A percentile compares a stretch with the other conserved stretches of the same genome.
Evolutionary conservation across 2,888 invertebrate genomes (phyloP).

Genomic region (Sicus ferrugineus): DNA sequence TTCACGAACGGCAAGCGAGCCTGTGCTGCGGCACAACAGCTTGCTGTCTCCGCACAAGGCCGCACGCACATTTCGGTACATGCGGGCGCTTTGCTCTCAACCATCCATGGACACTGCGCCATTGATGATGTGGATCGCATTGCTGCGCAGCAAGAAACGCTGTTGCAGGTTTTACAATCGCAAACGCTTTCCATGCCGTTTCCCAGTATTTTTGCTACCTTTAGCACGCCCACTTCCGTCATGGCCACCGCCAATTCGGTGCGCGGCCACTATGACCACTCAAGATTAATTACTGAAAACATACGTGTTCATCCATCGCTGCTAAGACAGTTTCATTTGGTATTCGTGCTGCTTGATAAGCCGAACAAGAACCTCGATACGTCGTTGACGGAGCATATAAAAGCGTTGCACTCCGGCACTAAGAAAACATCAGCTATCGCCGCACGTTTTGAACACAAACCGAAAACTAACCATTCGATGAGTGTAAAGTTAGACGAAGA

Average conservation of each 20-base stretch:
- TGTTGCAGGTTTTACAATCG: conserved; percentile 95
- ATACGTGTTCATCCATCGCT: conserved; percentile 85
- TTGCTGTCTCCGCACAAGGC: conserved; percentile 75
- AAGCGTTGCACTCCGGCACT: conserved; percentile 74
- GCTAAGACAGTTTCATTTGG: conserved; percentile 90
- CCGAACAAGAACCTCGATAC: conserved; percentile 71
- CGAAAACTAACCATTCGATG: conserved; percentile 60
- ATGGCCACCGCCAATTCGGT: conserved; percentile 93
- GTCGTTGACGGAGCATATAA: conserved; percentile 71
- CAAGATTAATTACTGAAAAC: conserved; percentile 89
- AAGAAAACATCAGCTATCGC: conserved; percentile 52
- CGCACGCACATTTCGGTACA: conserved; percentile 69
- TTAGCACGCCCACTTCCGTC: conserved; percentile 84
- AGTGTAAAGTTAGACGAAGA: conserved; percentile 37
- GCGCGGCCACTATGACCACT: conserved; percentile 86
- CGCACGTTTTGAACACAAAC: conserved; percentile 58
- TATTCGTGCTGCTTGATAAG: conserved; percentile 88
- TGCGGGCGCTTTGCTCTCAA: conserved; percentile 83
- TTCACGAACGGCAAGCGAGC: conserved; percentile 92
- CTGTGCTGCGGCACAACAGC: conserved; percentile 76
- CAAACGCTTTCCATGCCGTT: conserved; percentile 90
- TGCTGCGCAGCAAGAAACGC: conserved; percentile 77
- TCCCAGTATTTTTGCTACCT: conserved; percentile 83
- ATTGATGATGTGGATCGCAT: conserved; percentile 97
- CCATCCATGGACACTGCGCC: conserved; percentile 89